Percentiles rank a stretch among this genome's conserved stretches.
Conservation (phyloP, 2,113 vertebrate species). For the Dicaeum eximium region DNA sequence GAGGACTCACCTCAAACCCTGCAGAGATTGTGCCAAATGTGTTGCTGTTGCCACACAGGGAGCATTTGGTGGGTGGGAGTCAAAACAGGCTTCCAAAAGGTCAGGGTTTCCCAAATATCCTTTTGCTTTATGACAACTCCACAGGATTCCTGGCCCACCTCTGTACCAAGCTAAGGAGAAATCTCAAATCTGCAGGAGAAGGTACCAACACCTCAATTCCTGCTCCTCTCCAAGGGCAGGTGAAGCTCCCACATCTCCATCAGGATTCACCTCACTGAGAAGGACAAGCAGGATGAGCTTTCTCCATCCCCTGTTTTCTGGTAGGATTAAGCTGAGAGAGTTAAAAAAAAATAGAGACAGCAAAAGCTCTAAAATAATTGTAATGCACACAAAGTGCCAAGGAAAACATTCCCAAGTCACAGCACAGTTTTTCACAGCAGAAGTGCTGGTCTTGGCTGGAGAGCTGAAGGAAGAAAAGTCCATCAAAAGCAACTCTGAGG, state of each 20-base stretch:
- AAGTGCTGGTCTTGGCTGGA: background rate
- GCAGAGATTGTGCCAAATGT: rapidly evolving
- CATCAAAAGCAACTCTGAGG: background rate
- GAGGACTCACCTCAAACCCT: background rate
- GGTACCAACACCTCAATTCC: rapidly evolving
- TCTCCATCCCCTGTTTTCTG: background rate
- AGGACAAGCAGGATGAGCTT: background rate
- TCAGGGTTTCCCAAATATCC: background rate
- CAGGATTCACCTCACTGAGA: background rate
- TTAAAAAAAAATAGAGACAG: background rate
- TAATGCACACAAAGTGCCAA: background rate
- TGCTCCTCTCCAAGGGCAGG: background rate
- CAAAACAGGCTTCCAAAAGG: background rate
- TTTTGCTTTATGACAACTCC: background rate
- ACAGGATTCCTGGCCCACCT: background rate
- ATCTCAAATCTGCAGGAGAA: background rate
- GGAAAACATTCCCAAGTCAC: background rate
- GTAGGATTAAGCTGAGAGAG: background rate
- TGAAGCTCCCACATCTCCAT: background rate
- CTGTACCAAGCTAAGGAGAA: background rate
- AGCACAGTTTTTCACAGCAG: background rate
- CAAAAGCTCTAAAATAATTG: background rate
- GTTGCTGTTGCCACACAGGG: background rate
- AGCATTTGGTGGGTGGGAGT: background rate
- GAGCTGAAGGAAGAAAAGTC: background rate